Conservation (phyloP, 2,113 vertebrate species). For the Rhynchopsitta pachyrhyncha region DNA sequence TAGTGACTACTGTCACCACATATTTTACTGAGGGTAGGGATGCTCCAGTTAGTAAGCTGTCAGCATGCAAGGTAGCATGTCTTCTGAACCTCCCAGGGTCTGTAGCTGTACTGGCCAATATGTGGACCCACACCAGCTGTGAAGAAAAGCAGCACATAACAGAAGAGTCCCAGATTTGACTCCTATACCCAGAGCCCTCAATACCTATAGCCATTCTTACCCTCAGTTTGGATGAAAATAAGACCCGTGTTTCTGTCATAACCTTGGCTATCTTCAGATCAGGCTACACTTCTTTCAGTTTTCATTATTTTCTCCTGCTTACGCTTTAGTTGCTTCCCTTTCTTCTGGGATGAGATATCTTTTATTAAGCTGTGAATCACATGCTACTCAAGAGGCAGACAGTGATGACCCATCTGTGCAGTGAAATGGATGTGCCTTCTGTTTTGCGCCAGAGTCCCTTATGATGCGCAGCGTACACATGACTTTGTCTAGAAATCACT, state of each 20-base stretch:
- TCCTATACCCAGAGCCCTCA: background rate
- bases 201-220: background rate
- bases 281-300: fast-evolving
- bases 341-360: background rate
- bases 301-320: background rate
- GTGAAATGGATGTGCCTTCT: background rate
- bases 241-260: background rate
- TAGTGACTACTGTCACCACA: background rate
- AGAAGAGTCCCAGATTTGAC: background rate
- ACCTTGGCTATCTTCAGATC: background rate
- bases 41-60: background rate
- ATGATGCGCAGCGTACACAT: background rate
- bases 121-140: background rate
- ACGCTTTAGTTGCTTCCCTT: background rate
- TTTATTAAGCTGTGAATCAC: background rate
- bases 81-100: background rate
- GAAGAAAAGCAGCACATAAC: background rate
- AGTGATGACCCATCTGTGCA: background rate
- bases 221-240: background rate
- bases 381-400: background rate
- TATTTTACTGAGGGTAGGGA: background rate
- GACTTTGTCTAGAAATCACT: background rate
- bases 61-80: background rate
- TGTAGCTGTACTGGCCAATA: background rate
- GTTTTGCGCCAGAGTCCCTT: background rate